phyloP scores from a whole-genome alignment of 64 coral and sea anemone species.

The Actinia tenebrosa region DNA sequence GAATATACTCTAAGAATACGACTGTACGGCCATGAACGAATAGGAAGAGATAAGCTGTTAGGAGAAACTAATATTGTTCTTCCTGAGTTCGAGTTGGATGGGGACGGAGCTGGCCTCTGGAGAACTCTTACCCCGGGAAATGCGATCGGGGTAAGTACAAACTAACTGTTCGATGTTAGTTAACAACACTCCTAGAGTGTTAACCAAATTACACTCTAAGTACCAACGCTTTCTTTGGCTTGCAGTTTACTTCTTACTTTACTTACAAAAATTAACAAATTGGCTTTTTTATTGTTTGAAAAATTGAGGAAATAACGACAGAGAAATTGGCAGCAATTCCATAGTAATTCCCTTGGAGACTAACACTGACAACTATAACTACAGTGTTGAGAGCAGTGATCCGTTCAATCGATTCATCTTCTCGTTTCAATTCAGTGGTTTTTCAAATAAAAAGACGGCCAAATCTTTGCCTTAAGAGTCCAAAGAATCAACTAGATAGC shows the following conservation, averaged over 20 bases:
- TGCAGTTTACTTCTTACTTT: not conserved
- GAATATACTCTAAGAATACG: conserved; percentile 80
- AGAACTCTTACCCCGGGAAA: conserved; percentile 89
- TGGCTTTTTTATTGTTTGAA: not conserved
- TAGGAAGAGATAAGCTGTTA: conserved; percentile 78
- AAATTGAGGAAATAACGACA: not conserved
- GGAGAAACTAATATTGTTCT: conserved; percentile 79
- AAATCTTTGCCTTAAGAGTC: not conserved
- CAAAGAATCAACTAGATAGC: not conserved
- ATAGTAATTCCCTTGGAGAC: conserved; percentile 8
- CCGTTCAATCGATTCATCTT: not conserved
- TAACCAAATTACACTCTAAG: conserved; percentile 14
- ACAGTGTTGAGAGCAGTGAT: not conserved
- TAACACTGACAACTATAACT: not conserved
- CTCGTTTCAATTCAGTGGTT: not conserved
- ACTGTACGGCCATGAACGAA: conserved; percentile 89
- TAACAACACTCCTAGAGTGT: conserved; percentile 4
- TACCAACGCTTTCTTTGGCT: not conserved
- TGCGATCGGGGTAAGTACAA: conserved; percentile 76
- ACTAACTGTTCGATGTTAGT: not conserved
- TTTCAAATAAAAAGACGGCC: not conserved
- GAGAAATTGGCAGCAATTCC: not conserved
- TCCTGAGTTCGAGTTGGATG: conserved; percentile 92
- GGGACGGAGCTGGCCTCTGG: conserved; percentile 80
- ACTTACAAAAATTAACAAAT: not conserved